Base-by-base conservation (phyloP, 2,888 invertebrate genomes). In the Ichneumoninae sp. region DNA sequence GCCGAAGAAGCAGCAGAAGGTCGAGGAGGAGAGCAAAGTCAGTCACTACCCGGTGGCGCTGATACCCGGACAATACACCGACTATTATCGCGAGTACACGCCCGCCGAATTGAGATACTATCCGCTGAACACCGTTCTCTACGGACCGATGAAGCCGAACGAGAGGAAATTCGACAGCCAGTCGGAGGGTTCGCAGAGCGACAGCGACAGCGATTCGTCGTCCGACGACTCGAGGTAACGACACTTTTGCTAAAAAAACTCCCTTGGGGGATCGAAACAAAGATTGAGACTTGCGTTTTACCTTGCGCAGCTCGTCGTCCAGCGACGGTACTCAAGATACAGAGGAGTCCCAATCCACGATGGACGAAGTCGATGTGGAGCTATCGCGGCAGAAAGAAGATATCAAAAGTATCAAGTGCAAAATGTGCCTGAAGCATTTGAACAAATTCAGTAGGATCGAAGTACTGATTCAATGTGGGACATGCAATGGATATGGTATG, bases 31-130 rank as follows among this genome's bases (percentile, higher is more conserved):
- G 80, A 94, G 95, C 70, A 94, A 94, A 71, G 94, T 96, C 57
- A 96, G 96, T 60, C 93, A 95, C 93, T 99, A 99, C 95, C 99
- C 99, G 26, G 96, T 99, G 84, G 96, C 99, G 65, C 94, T 99
- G 86, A 96, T 99, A 89, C 98, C 99, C 52, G 99, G 99, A n/a
- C 99, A 99, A 94, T 99, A 96, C 94, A 97, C 97, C 88, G 98
- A 98, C 93, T 95, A 96, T 92, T 99, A 97, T 94, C 96, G 96
- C 90, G 90, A 93, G 81, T 99, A 98, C 93, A 96, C 97, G 1
- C 95, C 98, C 6, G 96, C 96, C 16, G 98, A 99, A 94, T 94
- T 99, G 80, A 97, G 97, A 91, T 98, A 97, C 92, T 96, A 98
- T 94, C 99, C 99, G 0, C 93, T 99, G 71, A 98, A 98, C 93